Evolutionary conservation across 2,113 vertebrate genomes (phyloP).

Genomic region (Cathartes aura): DNA sequence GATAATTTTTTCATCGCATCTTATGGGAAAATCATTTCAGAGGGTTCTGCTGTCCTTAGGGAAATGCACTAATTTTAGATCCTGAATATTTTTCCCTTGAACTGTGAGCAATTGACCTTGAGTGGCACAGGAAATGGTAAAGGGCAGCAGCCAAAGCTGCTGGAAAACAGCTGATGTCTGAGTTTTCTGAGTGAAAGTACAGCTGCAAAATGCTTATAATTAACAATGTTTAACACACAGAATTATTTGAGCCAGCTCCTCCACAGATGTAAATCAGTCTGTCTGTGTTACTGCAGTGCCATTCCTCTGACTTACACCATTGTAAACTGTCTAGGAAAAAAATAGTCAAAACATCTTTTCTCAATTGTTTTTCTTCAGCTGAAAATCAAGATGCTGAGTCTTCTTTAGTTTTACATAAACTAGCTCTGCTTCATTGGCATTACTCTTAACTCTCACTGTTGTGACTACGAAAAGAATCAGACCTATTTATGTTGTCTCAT

Average conservation of each 20-base stretch:
- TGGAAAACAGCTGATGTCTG: constrained; percentile 19
- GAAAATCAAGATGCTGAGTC: neutral
- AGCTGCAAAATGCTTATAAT: constrained; percentile 18
- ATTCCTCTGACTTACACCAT: neutral
- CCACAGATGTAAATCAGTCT: neutral
- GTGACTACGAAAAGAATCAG: neutral
- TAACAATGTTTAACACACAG: neutral
- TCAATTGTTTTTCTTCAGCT: neutral
- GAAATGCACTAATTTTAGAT: constrained; percentile 29
- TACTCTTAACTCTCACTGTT: neutral
- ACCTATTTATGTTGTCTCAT: neutral
- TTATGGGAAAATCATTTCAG: constrained; percentile 20
- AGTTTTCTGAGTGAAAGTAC: constrained; percentile 5
- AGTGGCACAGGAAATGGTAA: constrained; percentile 32
- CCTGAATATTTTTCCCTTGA: constrained; percentile 6
- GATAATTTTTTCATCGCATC: neutral
- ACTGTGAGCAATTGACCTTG: neutral
- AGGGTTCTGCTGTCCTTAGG: neutral
- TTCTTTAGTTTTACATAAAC: neutral
- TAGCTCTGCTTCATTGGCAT: neutral
- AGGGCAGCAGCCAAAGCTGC: neutral
- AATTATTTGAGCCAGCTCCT: neutral
- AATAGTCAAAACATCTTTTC: neutral
- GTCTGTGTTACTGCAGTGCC: neutral
- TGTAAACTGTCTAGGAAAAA: neutral